Percentiles rank a stretch among this genome's conserved stretches.
Conservation (phyloP, 2,113 vertebrate genomes). For the Tragelaphus imberbis region DNA sequence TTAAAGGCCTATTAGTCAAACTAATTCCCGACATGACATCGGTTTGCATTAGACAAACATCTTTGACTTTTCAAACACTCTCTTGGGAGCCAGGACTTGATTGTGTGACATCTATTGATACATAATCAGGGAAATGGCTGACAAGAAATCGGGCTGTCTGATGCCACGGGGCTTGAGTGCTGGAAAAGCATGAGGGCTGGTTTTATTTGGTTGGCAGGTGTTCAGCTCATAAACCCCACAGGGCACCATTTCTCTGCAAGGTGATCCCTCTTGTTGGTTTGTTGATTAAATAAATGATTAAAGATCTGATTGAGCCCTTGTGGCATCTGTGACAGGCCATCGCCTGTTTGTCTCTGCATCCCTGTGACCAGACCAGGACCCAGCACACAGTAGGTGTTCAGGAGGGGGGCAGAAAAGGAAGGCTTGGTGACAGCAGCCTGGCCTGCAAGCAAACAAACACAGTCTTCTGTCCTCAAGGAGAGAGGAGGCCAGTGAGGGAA, state of each 20-base stretch:
- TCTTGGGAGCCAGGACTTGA: slow-evolving; percentile 76
- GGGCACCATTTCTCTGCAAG: background rate
- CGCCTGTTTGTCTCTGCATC: background rate
- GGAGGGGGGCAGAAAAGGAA: background rate
- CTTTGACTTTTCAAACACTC: slow-evolving; percentile 82
- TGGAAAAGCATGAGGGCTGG: background rate
- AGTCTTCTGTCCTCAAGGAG: background rate
- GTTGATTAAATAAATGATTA: slow-evolving; percentile 8
- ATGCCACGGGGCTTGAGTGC: background rate
- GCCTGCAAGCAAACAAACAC: background rate
- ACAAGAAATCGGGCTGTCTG: slow-evolving; percentile 68
- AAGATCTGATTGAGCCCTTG: background rate
- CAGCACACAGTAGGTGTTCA: background rate
- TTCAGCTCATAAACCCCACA: background rate
- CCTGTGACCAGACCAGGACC: background rate
- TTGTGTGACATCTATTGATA: slow-evolving; percentile 81
- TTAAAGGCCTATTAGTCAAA: slow-evolving; percentile 85
- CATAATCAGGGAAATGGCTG: slow-evolving; percentile 76
- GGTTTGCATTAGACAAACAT: slow-evolving; percentile 82
- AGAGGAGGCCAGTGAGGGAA: background rate
- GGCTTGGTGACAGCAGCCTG: background rate
- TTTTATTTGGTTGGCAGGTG: slow-evolving; percentile 38
- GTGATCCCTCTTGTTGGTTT: background rate
- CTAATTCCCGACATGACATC: slow-evolving; percentile 84
- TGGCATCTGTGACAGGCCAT: background rate